phyloP scores from a whole-genome alignment of 1,140 invertebrate species.

The Battus philenor region DNA sequence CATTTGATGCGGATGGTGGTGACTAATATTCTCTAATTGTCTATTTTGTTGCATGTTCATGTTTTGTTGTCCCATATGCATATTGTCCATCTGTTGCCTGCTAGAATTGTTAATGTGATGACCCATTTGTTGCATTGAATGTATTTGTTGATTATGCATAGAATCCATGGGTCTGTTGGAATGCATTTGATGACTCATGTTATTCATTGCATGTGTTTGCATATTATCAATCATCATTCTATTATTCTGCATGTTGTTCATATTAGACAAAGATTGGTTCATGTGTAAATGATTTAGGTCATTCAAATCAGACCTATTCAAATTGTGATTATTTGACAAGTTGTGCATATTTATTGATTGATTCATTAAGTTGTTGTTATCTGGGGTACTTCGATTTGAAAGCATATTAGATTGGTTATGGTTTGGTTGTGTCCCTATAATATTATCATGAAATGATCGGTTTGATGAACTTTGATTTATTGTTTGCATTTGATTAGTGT shows the following conservation, averaged over 20 bases:
- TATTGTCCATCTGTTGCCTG: slow-evolving; percentile 53
- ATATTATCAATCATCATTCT: slow-evolving; percentile 67
- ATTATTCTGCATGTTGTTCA: slow-evolving; percentile 68
- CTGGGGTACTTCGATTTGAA: slow-evolving; percentile 52
- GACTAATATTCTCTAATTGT: slow-evolving; percentile 58
- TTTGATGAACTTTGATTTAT: slow-evolving; percentile 42
- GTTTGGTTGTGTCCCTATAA: slow-evolving; percentile 41
- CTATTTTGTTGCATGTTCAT: slow-evolving; percentile 62
- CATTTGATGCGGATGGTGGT: slow-evolving; percentile 64
- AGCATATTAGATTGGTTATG: slow-evolving; percentile 54
- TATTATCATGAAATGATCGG: slow-evolving; percentile 62
- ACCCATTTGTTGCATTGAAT: slow-evolving; percentile 64
- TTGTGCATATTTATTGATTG: slow-evolving; percentile 62
- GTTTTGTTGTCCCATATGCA: slow-evolving; percentile 59
- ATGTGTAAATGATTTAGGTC: slow-evolving; percentile 68
- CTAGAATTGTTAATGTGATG: slow-evolving; percentile 53
- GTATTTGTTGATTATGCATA: slow-evolving; percentile 60
- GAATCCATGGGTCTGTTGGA: slow-evolving; percentile 56
- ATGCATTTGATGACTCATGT: slow-evolving; percentile 59
- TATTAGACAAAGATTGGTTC: slow-evolving; percentile 55
- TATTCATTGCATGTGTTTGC: slow-evolving; percentile 54
- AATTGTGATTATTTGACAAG: slow-evolving; percentile 46
- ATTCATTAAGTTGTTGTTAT: slow-evolving; percentile 50
- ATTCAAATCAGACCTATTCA: slow-evolving; percentile 49
- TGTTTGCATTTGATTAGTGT: slow-evolving; percentile 56